phyloP scores from a whole-genome alignment of 2,113 vertebrate species.

The Prolemur simus region DNA sequence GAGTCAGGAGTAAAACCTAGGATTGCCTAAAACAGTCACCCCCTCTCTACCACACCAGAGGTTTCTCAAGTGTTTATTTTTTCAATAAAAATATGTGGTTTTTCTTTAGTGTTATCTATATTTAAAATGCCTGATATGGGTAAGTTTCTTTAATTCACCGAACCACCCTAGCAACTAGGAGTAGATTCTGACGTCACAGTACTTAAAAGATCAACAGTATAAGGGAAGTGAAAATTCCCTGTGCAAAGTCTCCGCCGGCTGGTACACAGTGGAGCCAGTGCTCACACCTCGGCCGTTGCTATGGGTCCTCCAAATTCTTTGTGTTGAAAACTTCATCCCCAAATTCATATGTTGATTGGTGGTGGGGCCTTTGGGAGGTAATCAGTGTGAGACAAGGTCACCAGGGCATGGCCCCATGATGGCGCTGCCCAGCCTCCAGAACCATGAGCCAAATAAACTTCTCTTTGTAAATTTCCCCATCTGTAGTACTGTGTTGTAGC shows the following conservation, averaged over 20 bases:
- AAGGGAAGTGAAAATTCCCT: fast-evolving
- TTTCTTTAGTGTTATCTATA: not conserved
- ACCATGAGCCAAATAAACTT: not conserved
- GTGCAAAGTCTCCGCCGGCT: not conserved
- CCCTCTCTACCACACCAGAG: not conserved
- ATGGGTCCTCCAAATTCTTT: not conserved
- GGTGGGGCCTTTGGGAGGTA: not conserved
- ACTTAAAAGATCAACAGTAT: not conserved
- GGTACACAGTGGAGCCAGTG: fast-evolving
- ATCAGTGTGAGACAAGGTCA: not conserved
- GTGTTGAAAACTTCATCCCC: not conserved
- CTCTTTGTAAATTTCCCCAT: not conserved
- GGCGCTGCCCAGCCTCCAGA: not conserved
- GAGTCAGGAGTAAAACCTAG: not conserved
- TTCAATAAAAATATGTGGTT: not conserved
- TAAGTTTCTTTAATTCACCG: not conserved
- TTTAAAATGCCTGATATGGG: not conserved
- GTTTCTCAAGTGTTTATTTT: not conserved
- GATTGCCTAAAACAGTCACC: not conserved
- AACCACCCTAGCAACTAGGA: not conserved
- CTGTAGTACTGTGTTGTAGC: too few species aligned
- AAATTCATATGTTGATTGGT: not conserved
- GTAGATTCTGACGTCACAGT: not conserved
- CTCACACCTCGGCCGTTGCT: not conserved
- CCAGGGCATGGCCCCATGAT: not conserved